Base-by-base conservation (phyloP, 35 echinoderm and acorn worm species). In the Hemicentrotus pulcherrimus region DNA sequence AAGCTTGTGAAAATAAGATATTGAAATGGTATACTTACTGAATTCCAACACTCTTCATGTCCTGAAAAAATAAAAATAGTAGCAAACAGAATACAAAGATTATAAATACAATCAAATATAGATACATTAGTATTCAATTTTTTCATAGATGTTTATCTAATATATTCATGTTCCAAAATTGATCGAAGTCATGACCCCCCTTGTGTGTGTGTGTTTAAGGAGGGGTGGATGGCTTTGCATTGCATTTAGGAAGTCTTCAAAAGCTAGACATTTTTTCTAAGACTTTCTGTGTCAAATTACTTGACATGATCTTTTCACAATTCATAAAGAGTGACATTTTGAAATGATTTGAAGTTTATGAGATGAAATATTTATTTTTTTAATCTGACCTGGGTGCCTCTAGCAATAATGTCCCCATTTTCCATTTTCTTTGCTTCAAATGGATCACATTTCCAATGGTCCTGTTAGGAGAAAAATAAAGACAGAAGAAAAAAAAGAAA, bases 11-110 rank as follows among this genome's bases (percentile, higher is more conserved):
- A 78, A n/a, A 28, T 4, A 78, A 78, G 65, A 78, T 22, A 28
- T 78, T 78, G 2, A 28, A 55, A 55, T 12, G 50, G 10, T 55
- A 78, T 78, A 97, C 98, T 99, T 96, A 99, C 98, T 99, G 98
- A 86, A 99, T 99, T 61, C 94, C 92, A 88, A 99, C 98, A 96
- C 97, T 87, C 90, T 99, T 99, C 98, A 99, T 99, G 91, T 99
- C 98, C 98, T 99, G 90, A 22, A 52, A 94, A 91, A 18, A 78
- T 78, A 89, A 94, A 47, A 48, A 96, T 94, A 22, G 85, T 87
- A 92, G 1, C 55, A 96, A 90, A 41, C 46, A 41, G 14, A 33
- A 90, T 7, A 86, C 6, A 86, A 46, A 89, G 4, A 41, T n/a
- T 33, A 33, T 31, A 9, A 31, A 33, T 31, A 30, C 32, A 33